A percentile compares a stretch with the other conserved stretches of the same genome.
Evolutionary conservation across 2,113 vertebrate species (phyloP).

Genomic region (Mustela nigripes): DNA sequence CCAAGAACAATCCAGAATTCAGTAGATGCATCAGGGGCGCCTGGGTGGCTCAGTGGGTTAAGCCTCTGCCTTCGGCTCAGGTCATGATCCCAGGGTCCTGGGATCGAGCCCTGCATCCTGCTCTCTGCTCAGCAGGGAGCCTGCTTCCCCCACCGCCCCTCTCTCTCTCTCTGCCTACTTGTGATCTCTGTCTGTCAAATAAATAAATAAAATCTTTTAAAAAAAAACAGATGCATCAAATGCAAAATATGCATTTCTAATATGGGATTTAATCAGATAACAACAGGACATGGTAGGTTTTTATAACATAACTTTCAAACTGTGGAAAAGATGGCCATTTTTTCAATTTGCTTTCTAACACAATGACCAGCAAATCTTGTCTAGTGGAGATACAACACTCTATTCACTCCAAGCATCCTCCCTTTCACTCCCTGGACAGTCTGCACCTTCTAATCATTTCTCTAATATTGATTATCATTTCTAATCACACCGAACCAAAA

Average conservation of each 20-base stretch:
- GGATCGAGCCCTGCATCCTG: too few species aligned
- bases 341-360: conserved; percentile 16
- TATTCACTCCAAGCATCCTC: not conserved
- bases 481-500: not conserved
- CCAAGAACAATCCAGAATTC: conserved; percentile 28
- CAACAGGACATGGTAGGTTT: not conserved
- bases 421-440: not conserved
- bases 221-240: not conserved
- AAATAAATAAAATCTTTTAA: too few species aligned
- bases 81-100: too few species aligned
- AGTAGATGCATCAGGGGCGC: not conserved
- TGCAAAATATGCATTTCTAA: conserved; percentile 6
- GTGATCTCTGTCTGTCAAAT: too few species aligned
- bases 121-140: too few species aligned
- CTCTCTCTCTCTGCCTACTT: too few species aligned
- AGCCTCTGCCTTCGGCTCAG: too few species aligned
- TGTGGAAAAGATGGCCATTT: not conserved
- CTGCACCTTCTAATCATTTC: not conserved
- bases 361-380: not conserved
- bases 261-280: not conserved
- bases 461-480: not conserved
- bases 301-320: not conserved
- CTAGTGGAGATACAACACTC: not conserved
- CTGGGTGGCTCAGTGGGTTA: too few species aligned
- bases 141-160: too few species aligned